Percentiles rank a stretch among this genome's conserved stretches.
These are phyloP conservation scores for Manis javanica DNA, from an alignment of 2,797 vertebrate genomes.

Conservation along the genomic window DNA sequence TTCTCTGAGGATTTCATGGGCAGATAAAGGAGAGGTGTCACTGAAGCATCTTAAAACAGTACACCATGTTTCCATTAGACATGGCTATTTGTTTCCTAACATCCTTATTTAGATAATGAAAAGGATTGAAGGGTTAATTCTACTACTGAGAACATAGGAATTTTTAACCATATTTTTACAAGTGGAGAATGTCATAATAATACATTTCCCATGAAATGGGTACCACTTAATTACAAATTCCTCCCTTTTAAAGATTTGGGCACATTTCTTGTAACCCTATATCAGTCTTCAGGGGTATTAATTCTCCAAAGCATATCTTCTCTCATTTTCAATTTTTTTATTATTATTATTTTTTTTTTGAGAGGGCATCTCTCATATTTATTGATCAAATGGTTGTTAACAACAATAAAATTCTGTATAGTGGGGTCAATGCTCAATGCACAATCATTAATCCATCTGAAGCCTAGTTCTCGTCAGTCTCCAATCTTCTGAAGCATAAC, in stretches of 20 bases:
- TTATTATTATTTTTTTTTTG: too few species aligned
- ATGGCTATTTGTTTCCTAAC: background rate
- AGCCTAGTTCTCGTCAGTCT: too few species aligned
- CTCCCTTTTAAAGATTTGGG: background rate
- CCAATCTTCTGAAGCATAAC: too few species aligned
- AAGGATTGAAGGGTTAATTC: background rate
- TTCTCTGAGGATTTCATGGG: constrained; percentile 24
- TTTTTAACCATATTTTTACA: constrained; percentile 27
- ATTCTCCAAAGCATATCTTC: background rate
- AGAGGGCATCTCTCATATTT: too few species aligned
- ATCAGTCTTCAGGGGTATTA: background rate
- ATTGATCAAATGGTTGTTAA: too few species aligned
- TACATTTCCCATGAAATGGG: background rate
- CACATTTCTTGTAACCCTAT: background rate
- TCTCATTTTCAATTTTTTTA: background rate
- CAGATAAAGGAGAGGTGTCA: background rate
- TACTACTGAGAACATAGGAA: background rate
- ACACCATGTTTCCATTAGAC: background rate
- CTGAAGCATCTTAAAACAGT: background rate
- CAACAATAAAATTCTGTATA: too few species aligned
- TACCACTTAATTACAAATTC: background rate
- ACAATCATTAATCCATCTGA: too few species aligned
- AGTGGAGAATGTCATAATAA: constrained; percentile 37
- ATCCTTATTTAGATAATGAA: background rate
- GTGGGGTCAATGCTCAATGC: too few species aligned